Evolutionary conservation across 2,888 invertebrate genomes (phyloP), one percentile per base, ranked within the genome.

Genomic region (Pseudococcus viburni): DNA sequence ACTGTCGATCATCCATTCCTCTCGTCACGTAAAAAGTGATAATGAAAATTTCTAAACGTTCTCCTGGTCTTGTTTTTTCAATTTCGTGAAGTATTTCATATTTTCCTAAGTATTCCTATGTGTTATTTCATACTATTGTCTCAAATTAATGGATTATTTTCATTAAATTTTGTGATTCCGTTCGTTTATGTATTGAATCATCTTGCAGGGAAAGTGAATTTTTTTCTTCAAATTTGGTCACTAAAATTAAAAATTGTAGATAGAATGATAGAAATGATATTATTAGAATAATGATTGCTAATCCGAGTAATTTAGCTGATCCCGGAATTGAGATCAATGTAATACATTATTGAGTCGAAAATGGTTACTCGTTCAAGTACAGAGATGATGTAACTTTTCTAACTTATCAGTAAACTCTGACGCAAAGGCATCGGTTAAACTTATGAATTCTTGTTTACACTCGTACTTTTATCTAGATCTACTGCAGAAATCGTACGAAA

Each of bases 361-460:
- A 51, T 51, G 12, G 4, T 8, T 51, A 9, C 0, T 15, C 4
- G 5, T 51, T 51, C 48, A 15, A 12, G 12, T 15, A 4, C 48
- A 51, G 48, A 12, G 15, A 12, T 15, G 48, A 51, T 55, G 55
- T 55, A 55, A 55, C 4, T 9, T 64, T 64, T 64, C 9, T 11
- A 8, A 64, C 64, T 64, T 64, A 64, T 64, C 22, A 64, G 15
- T 64, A 7, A 59, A n/a, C 7, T 59, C 6, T 83, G 80, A 83
- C 80, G 80, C 80, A 83, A 83, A 77, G 77, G 77, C 12, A 83
- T 19, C 7, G 17, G 9, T 83, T 46, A 46, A 83, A 83, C 80
- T 83, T 83, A 46, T 46, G 15, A 8, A 17, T 42, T 46, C 26
- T 46, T 83, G 46, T 46, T 83, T 46, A 83, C 39, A 6, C 73